Conservation (phyloP, 2,888 invertebrate species). For the Antitype chi region DNA sequence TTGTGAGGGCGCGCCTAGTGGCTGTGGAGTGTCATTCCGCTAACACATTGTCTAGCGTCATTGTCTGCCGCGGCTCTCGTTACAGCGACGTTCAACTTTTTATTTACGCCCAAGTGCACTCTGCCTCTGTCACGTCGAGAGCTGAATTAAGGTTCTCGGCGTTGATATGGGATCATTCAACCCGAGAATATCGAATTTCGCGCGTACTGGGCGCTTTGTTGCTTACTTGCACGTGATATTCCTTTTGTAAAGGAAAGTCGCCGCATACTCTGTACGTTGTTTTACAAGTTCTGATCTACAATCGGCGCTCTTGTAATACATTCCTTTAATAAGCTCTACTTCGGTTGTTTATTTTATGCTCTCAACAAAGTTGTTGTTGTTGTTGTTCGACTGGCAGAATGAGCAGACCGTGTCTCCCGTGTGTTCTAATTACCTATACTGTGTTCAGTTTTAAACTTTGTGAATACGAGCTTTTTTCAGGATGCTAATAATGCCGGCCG, state of each 20-base stretch:
- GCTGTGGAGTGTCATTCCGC: conserved; percentile 85
- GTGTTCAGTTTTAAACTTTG: conserved; percentile 66
- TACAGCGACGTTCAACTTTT: conserved; percentile 89
- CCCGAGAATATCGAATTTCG: conserved; percentile 89
- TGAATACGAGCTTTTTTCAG: conserved; percentile 67
- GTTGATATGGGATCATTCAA: conserved; percentile 91
- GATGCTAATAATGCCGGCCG: conserved; percentile 61
- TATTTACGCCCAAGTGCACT: conserved; percentile 90
- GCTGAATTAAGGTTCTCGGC: conserved; percentile 89
- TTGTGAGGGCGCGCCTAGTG: conserved; percentile 81
- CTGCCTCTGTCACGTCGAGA: conserved; percentile 86
- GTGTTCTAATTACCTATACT: conserved; percentile 66
- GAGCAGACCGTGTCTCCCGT: conserved; percentile 56
- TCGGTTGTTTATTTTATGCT: conserved; percentile 31
- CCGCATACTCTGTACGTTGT: conserved; percentile 46
- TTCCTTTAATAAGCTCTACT: conserved; percentile 49
- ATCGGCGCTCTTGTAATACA: conserved; percentile 61
- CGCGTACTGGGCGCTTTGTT: conserved; percentile 88
- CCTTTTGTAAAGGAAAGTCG: conserved; percentile 75
- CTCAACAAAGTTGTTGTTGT: conserved; percentile 40
- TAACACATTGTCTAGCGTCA: conserved; percentile 88
- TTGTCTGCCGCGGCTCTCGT: conserved; percentile 86
- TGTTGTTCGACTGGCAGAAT: conserved; percentile 33
- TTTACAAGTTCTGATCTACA: conserved; percentile 63
- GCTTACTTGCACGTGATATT: conserved; percentile 88